Evolutionary conservation across 2,888 invertebrate species (phyloP), one percentile per base, ranked within the genome.

Genomic region (Mimumesa dahlbomi): DNA sequence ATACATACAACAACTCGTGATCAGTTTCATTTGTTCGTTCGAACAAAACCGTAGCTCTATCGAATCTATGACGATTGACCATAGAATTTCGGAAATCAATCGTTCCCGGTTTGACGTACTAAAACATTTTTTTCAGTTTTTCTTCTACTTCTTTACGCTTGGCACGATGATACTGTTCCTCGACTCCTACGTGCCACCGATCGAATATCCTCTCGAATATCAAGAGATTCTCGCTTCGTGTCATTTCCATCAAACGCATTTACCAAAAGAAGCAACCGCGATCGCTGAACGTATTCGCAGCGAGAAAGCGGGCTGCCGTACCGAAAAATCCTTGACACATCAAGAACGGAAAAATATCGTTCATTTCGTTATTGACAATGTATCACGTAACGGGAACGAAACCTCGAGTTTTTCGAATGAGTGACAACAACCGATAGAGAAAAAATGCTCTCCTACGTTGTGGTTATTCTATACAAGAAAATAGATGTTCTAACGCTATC

Each of bases 141-240:
- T 68, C 5, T 2, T 65, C 53, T 78, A 69, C 52, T 25, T 77
- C 34, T 65, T 73, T 31, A 31, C 50, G 4, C 34, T 77, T 21
- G 81, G 81, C 50, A 68, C 62, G 31, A 25, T 72, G 14, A 49
- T 79, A 19, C 64, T 81, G 16, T 36, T 81, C 34, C 13, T 77
- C 50, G 77, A 79, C 5, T 65, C 77, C 9, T 59, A 48, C 3
- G 16, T 16, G n/a, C 34, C 13, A 25, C 45, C 53, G 40, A 36
- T 16, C 19, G 62, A 45, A 22, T 3, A 29, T 3, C 40, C 36
- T 16, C 4, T 16, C 11, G 16, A 5, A 6, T 9, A 31, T 9
- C 48, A 52, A 19, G 48, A 57, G 9, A 42, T 36, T 40, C 42
- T 18, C 2, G 0, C 7, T 7, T 49, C 38, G n/a, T 77, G 58